These are phyloP conservation scores for Manis javanica DNA, from an alignment of 2,797 vertebrate genomes.

Conservation along the genomic window DNA sequence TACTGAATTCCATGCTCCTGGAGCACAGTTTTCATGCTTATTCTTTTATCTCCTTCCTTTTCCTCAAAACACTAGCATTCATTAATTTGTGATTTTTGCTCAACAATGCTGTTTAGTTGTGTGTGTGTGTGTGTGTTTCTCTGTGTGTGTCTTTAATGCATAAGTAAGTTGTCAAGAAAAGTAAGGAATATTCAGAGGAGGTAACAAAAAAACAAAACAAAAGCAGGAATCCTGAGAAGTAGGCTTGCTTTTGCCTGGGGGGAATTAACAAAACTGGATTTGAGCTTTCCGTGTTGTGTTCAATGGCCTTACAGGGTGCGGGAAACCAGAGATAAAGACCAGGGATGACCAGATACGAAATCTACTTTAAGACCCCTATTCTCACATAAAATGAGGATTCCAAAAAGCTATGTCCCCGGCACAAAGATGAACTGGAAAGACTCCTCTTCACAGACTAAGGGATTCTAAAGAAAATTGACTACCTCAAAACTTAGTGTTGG, in stretches of 20 bases:
- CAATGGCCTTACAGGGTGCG: neutral
- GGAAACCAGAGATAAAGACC: neutral
- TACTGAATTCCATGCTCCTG: neutral
- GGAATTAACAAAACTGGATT: neutral
- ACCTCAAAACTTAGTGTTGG: neutral
- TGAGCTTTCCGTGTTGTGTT: neutral
- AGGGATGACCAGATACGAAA: neutral
- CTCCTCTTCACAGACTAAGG: neutral
- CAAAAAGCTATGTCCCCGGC: neutral
- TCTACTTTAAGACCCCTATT: neutral
- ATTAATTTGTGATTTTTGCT: slow-evolving; percentile 38
- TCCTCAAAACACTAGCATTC: neutral
- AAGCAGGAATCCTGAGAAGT: neutral
- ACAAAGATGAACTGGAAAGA: slow-evolving; percentile 1
- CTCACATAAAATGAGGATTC: neutral
- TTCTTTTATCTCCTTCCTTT: neutral
- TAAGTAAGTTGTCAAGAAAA: neutral
- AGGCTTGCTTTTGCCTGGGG: slow-evolving; percentile 6
- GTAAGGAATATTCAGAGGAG: neutral
- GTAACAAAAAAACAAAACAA: neutral
- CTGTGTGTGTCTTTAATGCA: neutral
- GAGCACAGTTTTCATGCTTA: neutral
- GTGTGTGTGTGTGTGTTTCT: neutral
- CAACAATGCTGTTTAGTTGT: neutral
- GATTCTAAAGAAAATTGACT: slow-evolving; percentile 30